Evolutionary conservation across 2,113 vertebrate species (phyloP), one percentile per base, ranked within the genome.

Genomic region (Ictidomys tridecemlineatus): DNA sequence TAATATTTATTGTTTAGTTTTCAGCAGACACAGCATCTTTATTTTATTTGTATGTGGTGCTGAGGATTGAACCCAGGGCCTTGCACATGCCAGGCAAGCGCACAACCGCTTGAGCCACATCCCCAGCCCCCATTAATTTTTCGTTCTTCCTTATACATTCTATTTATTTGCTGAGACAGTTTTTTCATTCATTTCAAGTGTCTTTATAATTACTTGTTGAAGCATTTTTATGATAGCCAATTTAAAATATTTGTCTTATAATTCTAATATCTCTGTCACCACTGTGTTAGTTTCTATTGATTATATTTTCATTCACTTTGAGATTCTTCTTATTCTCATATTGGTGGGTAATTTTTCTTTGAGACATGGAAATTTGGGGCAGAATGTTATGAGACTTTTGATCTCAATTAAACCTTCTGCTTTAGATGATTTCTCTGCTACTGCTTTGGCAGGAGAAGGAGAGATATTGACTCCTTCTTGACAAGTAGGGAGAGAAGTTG

Each of bases 161-260:
- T 93, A 8, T 42, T 77, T 96, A 69, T 77, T 89, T 89, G 63
- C 56, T 73, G 48, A 63, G 37, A 86, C 51, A 8, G 48, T 8
- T 39, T 82, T 56, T 69, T 63, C 26, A n/a, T 72, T 85, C 53
- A 83, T 82, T 93, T 96, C 9, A 69, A 13, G 3, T 45, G 45
- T 78, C 3, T 82, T 85, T 61, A 8, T 83, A 85, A 91, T 39
- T 83, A 12, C 26, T 87, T 90, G 0, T 39, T 42, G 39, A 78
- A 95, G 63, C 9, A 58, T 79, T 95, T 85, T 70, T 84, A 48
- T 65, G 10, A 51, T 51, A 76, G 12, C 37, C 90, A 45, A 58
- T 90, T 53, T 94, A 72, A 92, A 94, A 93, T 96, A 74, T 67
- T 78, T 91, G 20, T 58, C 77, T 86, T 37, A 61, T 65, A 42